Evolutionary conservation across 1,140 invertebrate species (phyloP), one percentile per base, ranked within the genome.

Genomic region (Aphis gossypii): DNA sequence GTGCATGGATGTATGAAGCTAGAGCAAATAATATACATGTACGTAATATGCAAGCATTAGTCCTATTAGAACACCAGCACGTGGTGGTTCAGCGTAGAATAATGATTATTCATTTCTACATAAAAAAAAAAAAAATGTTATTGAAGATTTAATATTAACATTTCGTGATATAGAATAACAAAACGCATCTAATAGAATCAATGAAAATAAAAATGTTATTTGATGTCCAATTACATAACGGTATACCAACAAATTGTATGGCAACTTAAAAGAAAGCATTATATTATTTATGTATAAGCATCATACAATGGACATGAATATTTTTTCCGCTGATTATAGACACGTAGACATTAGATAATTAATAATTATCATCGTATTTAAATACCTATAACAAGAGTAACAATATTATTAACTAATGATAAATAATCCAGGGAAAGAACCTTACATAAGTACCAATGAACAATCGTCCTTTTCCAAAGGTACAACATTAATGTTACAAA

Each of bases 21-120:
- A 68, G 44, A 68, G 25, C 54, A 90, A 90, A 90, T 90, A 51
- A 51, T 9, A 48, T 35, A 46, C 11, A 87, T 48, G 48, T 51
- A 88, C n/a, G 35, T 84, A 9, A 84, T 84, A 44, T 83, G 41
- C 25, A 48, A 9, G 20, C 35, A 89, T 89, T 89, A 38, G 88
- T 54, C 7, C 88, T 89, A 89, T 56, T 54, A 89, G 23, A 89
- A 89, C 48, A 89, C 35, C 20, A 25, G 25, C 21, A 41, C 44
- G 25, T 11, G 21, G 48, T 3, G 7, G 48, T 38, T 89, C 51
- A 25, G 3, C 9, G 51, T 56, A 21, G n/a, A 89, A 89, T 89
- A 89, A 89, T 56, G 35, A 56, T 89, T 89, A 89, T 89, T 89
- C 87, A 89, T 89, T 35, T 35, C 35, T 56, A 25, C 88, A 21